Evolutionary conservation across 2,888 invertebrate species (phyloP).

Genomic region (Ormyrus labotus): DNA sequence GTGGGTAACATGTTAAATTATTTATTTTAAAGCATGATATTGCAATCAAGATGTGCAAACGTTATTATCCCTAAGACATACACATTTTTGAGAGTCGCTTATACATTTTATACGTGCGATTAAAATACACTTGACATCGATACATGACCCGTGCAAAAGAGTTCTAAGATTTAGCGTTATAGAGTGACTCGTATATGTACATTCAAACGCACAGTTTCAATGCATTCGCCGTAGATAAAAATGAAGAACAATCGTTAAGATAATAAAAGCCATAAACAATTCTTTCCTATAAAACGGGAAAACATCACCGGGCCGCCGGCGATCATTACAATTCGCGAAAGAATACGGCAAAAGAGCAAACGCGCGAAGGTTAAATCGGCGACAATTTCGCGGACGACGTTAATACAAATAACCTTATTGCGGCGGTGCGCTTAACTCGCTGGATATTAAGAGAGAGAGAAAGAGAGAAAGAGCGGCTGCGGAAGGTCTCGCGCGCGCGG

Average conservation of each 20-base stretch:
- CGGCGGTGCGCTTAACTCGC: conserved; percentile 23
- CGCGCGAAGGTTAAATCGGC: conserved; percentile 31
- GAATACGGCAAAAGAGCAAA: conserved; percentile 23
- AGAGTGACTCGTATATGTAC: conserved; percentile 35
- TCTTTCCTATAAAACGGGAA: not conserved
- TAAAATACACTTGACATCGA: conserved; percentile 36
- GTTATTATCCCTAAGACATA: not conserved
- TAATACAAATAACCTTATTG: conserved; percentile 57
- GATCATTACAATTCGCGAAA: conserved; percentile 42
- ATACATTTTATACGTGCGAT: conserved; percentile 15
- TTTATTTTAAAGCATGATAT: not conserved
- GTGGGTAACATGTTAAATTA: too few species aligned
- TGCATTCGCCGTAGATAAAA: not conserved
- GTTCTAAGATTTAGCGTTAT: not conserved
- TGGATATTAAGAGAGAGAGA: conserved; percentile 19
- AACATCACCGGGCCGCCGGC: conserved; percentile 28
- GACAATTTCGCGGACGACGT: conserved; percentile 16
- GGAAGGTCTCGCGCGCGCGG: not conserved
- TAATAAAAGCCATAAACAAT: conserved; percentile 8
- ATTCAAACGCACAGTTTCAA: conserved; percentile 8
- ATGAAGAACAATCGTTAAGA: not conserved
- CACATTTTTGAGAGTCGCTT: conserved; percentile 2
- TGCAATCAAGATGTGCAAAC: conserved; percentile 38
- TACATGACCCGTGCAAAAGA: conserved; percentile 30
- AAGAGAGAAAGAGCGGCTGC: not conserved